Evolutionary conservation across 2,113 vertebrate species (phyloP), one percentile per base, ranked within the genome.

Genomic region (Colaptes auratus): DNA sequence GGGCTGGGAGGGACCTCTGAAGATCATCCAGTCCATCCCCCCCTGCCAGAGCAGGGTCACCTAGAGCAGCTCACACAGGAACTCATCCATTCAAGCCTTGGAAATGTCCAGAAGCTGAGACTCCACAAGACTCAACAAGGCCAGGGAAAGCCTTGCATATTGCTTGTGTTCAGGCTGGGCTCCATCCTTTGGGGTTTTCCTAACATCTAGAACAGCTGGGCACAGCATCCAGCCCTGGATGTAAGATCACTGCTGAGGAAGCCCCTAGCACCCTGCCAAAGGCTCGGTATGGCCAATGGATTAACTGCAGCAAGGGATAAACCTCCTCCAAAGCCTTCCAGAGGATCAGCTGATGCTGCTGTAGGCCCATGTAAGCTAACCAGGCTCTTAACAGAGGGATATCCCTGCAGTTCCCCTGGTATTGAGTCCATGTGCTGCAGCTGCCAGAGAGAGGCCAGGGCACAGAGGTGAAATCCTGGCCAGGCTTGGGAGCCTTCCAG

Each of bases 181-280:
- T 63, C 33, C 31, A 3, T 12, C 35, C 55, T 11, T 7, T 1
- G 4, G 27, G 19, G 10, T 75, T 64, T 60, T 36, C 8, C 3
- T 11, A 10, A 60, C 17, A 21, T 10, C 39, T 69, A 67, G 71
- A 75, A 17, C 27, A 66, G 46, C 89, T 67, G 87, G 42, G 16
- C 16, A 5, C 27, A 13, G 3, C 0, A 0, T 13, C 50, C 36
- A 56, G 48, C 15, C 53, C 31, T 52, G 50, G 30, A 9, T 72
- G 35, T 6, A 1, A 70, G 61, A 6, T 44, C 35, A 21, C 28
- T 39, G 25, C n/a, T 0, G 0, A 10, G 76, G 42, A n/a, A 36
- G 44, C 55, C 53, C 33, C 36, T 50, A 7, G 1, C 21, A 10
- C 12, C 36, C n/a, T 3, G 2, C 58, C 60, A 23, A 24, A 35